Conservation (phyloP, 1,140 invertebrate genomes). For the Piezodorus guildinii region DNA sequence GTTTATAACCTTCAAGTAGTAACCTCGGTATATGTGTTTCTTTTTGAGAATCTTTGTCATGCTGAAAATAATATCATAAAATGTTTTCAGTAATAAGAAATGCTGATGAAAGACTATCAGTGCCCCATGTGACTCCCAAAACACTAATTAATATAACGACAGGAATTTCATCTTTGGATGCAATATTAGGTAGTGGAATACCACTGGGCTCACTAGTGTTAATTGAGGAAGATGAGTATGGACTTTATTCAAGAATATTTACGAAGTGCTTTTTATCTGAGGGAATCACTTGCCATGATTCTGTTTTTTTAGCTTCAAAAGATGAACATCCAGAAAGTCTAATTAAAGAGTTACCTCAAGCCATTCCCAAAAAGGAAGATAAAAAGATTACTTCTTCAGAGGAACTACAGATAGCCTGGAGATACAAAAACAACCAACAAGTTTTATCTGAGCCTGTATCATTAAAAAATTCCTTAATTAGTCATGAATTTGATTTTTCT, state of each 20-base stretch:
- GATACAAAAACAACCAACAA: neutral
- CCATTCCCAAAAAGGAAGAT: neutral
- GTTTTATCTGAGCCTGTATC: neutral
- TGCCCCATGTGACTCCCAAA: too few relatives aligned
- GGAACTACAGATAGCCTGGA: constrained; percentile 7
- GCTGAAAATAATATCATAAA: too few relatives aligned
- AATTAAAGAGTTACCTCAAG: neutral
- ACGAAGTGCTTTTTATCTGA: neutral
- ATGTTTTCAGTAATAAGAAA: too few relatives aligned
- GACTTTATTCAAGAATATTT: neutral
- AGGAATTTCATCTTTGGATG: constrained; percentile 4
- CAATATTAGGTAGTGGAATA: neutral
- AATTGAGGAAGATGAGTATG: constrained; percentile 1
- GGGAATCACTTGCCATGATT: neutral
- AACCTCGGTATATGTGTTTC: too few relatives aligned
- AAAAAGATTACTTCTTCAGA: neutral
- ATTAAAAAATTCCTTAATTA: neutral
- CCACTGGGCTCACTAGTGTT: neutral
- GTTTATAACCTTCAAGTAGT: too few relatives aligned
- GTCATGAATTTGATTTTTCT: constrained; percentile 2
- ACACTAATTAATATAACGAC: neutral
- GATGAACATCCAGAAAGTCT: neutral
- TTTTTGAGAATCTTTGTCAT: too few relatives aligned
- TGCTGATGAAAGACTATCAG: too few relatives aligned
- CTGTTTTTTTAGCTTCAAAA: neutral